Percentiles rank a stretch among this genome's conserved stretches.
Evolutionary conservation across 2,888 invertebrate genomes (phyloP).

Genomic region (Heliconius sara): DNA sequence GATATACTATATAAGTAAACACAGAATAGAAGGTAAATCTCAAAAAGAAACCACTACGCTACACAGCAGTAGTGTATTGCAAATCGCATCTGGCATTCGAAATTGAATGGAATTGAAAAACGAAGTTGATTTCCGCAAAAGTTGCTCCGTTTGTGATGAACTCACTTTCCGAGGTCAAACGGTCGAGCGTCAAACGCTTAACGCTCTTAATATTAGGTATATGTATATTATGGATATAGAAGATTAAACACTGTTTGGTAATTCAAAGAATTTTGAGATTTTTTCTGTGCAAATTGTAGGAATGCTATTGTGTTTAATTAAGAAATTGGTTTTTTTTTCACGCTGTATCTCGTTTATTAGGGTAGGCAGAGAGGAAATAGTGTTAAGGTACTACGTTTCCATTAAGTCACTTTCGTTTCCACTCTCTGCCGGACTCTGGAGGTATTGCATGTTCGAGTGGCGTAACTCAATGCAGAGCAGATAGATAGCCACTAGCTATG

Average conservation of each 20-base stretch:
- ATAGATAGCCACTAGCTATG: too few relatives aligned
- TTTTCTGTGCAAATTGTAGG: neutral
- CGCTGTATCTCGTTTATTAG: too few relatives aligned
- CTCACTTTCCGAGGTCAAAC: neutral
- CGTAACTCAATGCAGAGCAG: too few relatives aligned
- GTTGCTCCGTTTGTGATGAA: constrained; percentile 20
- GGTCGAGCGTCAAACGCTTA: neutral
- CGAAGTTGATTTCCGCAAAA: constrained; percentile 5
- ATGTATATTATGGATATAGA: neutral
- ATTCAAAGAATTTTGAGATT: neutral
- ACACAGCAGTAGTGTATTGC: neutral
- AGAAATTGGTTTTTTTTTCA: too few relatives aligned
- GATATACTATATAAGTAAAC: too few relatives aligned
- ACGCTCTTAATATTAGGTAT: neutral
- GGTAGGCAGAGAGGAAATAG: too few relatives aligned
- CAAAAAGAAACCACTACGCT: neutral
- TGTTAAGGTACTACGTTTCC: too few relatives aligned
- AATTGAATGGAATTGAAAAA: constrained; percentile 27
- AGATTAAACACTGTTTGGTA: neutral
- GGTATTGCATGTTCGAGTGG: too few relatives aligned
- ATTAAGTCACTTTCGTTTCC: too few relatives aligned
- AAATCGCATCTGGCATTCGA: constrained; percentile 9
- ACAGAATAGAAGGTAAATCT: neutral
- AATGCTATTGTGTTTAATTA: too few relatives aligned
- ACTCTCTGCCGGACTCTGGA: too few relatives aligned